Evolutionary conservation across 2,113 vertebrate genomes (phyloP), one percentile per base, ranked within the genome.

Genomic region (Neoarius graeffei): DNA sequence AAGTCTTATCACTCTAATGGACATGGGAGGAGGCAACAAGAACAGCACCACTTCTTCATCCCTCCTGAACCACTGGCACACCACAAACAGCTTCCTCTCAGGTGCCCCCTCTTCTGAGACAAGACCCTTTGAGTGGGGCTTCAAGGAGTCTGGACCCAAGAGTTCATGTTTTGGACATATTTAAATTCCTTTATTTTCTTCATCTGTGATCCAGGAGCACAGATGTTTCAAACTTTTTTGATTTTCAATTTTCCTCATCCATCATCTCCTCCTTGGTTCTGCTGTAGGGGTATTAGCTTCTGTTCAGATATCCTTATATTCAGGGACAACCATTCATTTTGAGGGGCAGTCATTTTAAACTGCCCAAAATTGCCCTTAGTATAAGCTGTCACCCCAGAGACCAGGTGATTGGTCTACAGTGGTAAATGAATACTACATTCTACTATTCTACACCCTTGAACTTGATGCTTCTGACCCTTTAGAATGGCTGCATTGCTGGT

Each of bases 1-100:
- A 88, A 84, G 88, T 82, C 94, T 95, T 95, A 95, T 95, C 95
- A 82, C 69, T 89, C 89, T 94, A 93, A 95, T 95, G 94, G 94
- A 92, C 91, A 89, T 76, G 30, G 23, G 89, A 93, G 92, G 87
- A 92, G 89, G 88, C 71, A 88, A 77, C 88, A 90, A 92, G 87
- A 88, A 92, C 91, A 90, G 57, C 6, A 83, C 52, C 76, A 71
- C 73, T 81, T 83, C 77, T 85, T 30, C 13, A 67, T 56, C 50
- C 35, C 25, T 66, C 20, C 30, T 80, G 69, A 27, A 71, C 23
- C 35, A 42, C 59, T 64, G 60, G 42, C 67, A 74, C 48, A 79
- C 60, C 62, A 27, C 23, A n/a, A 84, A 67, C 82, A 56, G 74
- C 62, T 69, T 85, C 56, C 82, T 62, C 48, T 81, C 54, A 35